Conservation (phyloP, 2,113 vertebrate species). For the Eira barbara region DNA sequence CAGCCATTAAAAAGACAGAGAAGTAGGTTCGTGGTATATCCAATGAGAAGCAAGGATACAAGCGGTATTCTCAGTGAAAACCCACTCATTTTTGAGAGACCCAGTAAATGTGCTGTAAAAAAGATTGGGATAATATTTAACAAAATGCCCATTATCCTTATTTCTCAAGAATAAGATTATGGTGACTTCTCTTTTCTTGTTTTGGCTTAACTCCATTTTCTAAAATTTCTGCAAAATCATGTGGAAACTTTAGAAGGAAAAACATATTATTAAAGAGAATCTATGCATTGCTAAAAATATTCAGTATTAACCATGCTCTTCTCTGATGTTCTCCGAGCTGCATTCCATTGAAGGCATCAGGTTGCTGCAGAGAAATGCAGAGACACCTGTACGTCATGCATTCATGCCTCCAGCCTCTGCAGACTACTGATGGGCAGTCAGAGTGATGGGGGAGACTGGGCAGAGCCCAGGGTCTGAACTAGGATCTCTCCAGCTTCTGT, state of each 20-base stretch:
- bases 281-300: background rate
- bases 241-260: background rate
- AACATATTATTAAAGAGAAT: background rate
- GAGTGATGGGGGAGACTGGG: background rate
- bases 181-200: background rate
- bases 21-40: background rate
- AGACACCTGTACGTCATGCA: rapidly evolving
- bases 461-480: background rate
- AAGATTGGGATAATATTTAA: background rate
- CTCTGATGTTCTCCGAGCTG: background rate
- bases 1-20: background rate
- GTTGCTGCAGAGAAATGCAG: background rate
- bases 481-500: no score
- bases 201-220: background rate
- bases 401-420: background rate
- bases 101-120: background rate
- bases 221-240: background rate
- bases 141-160: background rate
- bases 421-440: background rate
- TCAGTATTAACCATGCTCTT: background rate
- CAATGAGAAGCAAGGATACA: background rate
- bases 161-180: constrained; percentile 2
- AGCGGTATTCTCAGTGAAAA: background rate
- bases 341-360: background rate
- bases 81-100: background rate